phyloP scores from a whole-genome alignment of 1,140 invertebrate genomes.

The Pissodes strobi region DNA sequence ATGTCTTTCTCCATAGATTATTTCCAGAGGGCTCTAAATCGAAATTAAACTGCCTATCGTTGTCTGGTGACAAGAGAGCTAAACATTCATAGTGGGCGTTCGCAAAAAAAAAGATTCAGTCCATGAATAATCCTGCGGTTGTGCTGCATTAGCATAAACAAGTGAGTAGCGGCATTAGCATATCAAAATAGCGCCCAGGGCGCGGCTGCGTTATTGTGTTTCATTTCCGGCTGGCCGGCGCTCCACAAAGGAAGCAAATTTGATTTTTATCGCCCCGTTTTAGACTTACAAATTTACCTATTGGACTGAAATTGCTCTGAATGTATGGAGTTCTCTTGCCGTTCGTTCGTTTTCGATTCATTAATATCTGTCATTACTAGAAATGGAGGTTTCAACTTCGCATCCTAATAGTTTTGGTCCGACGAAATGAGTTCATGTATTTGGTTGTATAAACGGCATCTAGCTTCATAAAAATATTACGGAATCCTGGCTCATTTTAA shows the following conservation, averaged over 20 bases:
- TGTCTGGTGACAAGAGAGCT: too few relatives aligned
- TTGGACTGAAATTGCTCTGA: slow-evolving; percentile 19
- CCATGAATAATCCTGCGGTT: slow-evolving; percentile 46
- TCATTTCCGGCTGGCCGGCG: slow-evolving; percentile 29
- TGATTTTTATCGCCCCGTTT: slow-evolving; percentile 25
- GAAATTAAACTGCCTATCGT: too few relatives aligned
- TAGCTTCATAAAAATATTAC: too few relatives aligned
- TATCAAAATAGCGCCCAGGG: slow-evolving; percentile 41
- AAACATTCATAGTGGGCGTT: too few relatives aligned
- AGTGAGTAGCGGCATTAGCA: slow-evolving; percentile 41
- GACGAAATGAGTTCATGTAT: too few relatives aligned
- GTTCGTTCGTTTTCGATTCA: not conserved
- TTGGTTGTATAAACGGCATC: too few relatives aligned
- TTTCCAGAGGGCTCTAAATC: too few relatives aligned
- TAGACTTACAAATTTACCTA: slow-evolving; percentile 32
- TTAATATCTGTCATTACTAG: too few relatives aligned
- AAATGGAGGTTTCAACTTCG: too few relatives aligned
- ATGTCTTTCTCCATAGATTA: too few relatives aligned
- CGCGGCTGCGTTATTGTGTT: slow-evolving; percentile 38
- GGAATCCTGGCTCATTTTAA: too few relatives aligned
- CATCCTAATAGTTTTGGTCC: too few relatives aligned
- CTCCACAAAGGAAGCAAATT: slow-evolving; percentile 31
- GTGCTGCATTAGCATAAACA: slow-evolving; percentile 44
- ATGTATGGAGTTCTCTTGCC: not conserved
- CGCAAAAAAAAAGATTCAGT: slow-evolving; percentile 40